Evolutionary conservation across 2,797 vertebrate genomes (phyloP).

Genomic region (Columba guinea): DNA sequence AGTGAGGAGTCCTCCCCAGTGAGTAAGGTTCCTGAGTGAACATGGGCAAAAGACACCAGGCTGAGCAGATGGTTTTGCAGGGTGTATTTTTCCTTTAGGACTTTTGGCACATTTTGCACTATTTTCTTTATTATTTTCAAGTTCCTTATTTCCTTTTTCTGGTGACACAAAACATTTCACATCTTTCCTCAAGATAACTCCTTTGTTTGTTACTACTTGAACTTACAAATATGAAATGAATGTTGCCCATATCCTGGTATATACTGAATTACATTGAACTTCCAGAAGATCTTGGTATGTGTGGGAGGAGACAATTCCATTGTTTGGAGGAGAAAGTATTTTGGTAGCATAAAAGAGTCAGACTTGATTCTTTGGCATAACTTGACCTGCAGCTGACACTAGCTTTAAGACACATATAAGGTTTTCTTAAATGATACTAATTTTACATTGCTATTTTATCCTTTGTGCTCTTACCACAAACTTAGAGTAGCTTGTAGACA

Average conservation of each 20-base stretch:
- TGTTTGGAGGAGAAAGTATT: slow-evolving; percentile 46
- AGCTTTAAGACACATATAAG: background rate
- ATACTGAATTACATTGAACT: background rate
- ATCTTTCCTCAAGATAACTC: background rate
- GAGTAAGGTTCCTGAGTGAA: background rate
- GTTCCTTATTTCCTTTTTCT: background rate
- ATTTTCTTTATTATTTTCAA: background rate
- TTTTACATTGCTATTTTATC: slow-evolving; percentile 30
- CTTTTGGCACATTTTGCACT: background rate
- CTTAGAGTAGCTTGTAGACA: background rate
- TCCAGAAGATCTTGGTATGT: slow-evolving; percentile 6
- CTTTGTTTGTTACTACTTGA: slow-evolving; percentile 19
- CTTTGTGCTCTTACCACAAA: background rate
- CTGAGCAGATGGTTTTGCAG: background rate
- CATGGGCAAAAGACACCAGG: background rate
- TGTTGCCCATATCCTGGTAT: background rate
- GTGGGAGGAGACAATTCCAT: slow-evolving; percentile 51
- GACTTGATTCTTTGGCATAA: background rate
- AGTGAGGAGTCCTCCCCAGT: background rate
- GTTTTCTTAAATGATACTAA: slow-evolving; percentile 25
- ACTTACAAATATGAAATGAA: slow-evolving; percentile 34
- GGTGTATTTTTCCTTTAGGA: background rate
- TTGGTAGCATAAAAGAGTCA: slow-evolving; percentile 8
- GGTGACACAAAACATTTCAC: background rate
- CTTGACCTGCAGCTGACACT: background rate